Conservation (phyloP, 2,888 invertebrate genomes). For the Volucella inanis region DNA sequence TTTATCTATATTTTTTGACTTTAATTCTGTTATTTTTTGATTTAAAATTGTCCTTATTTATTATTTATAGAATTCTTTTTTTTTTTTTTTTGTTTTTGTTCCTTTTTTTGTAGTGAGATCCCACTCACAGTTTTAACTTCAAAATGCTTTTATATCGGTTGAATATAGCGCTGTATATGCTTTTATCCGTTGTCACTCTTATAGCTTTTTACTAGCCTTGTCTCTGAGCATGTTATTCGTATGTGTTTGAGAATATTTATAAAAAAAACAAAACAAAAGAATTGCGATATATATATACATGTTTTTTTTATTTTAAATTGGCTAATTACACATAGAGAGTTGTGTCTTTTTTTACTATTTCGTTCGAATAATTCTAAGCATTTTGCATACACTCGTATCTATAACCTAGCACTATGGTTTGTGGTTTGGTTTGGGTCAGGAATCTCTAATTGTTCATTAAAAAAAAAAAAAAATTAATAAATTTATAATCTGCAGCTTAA, state of each 20-base stretch:
- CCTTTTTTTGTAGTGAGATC: slow-evolving; percentile 20
- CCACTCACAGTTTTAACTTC: slow-evolving; percentile 29
- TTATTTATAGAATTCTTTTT: neutral
- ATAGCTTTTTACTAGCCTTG: slow-evolving; percentile 63
- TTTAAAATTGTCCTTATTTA: neutral
- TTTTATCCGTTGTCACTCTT: slow-evolving; percentile 14
- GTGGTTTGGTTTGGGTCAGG: slow-evolving; percentile 39
- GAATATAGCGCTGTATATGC: slow-evolving; percentile 47
- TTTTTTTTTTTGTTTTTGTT: slow-evolving; percentile 16
- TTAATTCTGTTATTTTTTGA: slow-evolving; percentile 26
- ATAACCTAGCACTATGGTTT: slow-evolving; percentile 27
- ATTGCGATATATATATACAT: too few relatives aligned
- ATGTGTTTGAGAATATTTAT: slow-evolving; percentile 48
- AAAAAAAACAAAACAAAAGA: slow-evolving; percentile 3
- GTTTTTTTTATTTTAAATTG: slow-evolving; percentile 4
- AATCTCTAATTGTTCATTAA: slow-evolving; percentile 20
- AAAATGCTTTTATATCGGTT: slow-evolving; percentile 53
- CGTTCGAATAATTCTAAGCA: slow-evolving; percentile 1
- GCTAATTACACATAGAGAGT: slow-evolving; percentile 29
- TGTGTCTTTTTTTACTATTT: slow-evolving; percentile 23
- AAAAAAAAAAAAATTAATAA: neutral
- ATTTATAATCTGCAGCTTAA: slow-evolving; percentile 24
- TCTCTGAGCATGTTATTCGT: slow-evolving; percentile 58
- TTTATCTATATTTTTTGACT: slow-evolving; percentile 28
- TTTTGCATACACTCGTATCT: slow-evolving; percentile 21